phyloP scores from a whole-genome alignment of 2,797 vertebrate species.

The Peromyscus aztecus region DNA sequence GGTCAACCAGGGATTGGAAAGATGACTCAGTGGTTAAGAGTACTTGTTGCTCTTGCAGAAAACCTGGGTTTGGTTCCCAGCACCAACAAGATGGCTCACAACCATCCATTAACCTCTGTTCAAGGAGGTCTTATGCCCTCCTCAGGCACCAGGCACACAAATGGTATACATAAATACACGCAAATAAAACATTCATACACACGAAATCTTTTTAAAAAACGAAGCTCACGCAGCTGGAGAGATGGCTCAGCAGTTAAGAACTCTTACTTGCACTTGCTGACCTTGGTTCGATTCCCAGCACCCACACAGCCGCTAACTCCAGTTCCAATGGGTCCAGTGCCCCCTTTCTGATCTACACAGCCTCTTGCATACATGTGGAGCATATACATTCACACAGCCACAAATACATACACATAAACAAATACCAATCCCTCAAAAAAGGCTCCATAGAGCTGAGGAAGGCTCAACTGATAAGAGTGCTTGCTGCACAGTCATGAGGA shows the following conservation, averaged over 20 bases:
- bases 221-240: background rate
- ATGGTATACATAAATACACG: background rate
- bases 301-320: background rate
- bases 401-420: background rate
- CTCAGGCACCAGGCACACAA: background rate
- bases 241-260: background rate
- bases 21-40: background rate
- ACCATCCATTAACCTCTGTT: background rate
- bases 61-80: background rate
- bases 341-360: background rate
- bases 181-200: background rate
- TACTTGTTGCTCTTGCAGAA: background rate
- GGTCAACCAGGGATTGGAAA: background rate
- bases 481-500: background rate
- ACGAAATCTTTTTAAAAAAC: background rate
- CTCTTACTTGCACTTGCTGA: background rate
- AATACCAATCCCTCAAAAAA: background rate
- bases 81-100: background rate
- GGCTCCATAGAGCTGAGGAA: background rate
- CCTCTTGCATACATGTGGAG: background rate
- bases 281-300: background rate
- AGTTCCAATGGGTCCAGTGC: background rate
- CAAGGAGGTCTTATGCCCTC: background rate
- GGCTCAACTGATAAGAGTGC: background rate
- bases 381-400: background rate